Conservation (phyloP, 2,888 invertebrate species). For the Anorthoa munda region DNA sequence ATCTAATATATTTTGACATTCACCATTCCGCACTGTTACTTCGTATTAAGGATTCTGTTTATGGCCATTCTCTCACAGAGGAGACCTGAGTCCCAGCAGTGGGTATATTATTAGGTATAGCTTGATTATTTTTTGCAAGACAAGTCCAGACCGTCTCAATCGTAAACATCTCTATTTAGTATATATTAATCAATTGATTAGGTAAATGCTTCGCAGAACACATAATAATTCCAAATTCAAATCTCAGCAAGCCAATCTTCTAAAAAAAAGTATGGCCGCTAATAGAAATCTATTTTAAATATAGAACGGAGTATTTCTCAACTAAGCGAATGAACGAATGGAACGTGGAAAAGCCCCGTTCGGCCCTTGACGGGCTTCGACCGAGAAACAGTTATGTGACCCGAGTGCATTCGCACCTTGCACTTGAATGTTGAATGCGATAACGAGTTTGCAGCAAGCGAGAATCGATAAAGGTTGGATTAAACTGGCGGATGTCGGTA, state of each 20-base stretch:
- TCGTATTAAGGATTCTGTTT: neutral
- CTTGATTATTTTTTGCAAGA: no score
- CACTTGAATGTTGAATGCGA: constrained; percentile 40
- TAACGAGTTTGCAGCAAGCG: constrained; percentile 9
- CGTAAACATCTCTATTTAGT: no score
- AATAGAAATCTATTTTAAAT: constrained; percentile 25
- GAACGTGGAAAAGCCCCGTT: constrained; percentile 36
- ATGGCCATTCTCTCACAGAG: no score
- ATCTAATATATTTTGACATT: neutral
- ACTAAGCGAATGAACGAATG: constrained; percentile 14
- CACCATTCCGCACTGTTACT: no score
- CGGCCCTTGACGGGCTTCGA: constrained; percentile 53
- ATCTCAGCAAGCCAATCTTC: neutral
- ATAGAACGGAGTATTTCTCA: constrained; percentile 30
- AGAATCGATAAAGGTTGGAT: constrained; percentile 3
- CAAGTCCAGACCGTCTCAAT: no score
- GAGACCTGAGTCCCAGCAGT: neutral
- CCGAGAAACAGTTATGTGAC: constrained; percentile 66
- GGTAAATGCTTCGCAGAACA: no score
- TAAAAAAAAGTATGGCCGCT: neutral
- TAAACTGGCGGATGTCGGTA: neutral
- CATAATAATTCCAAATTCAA: neutral
- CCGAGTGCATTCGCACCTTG: constrained; percentile 63
- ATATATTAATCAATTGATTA: no score
- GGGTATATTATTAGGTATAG: no score